Evolutionary conservation across 2,888 invertebrate genomes (phyloP), one percentile per base, ranked within the genome.

Genomic region (Stratiomys singularior): DNA sequence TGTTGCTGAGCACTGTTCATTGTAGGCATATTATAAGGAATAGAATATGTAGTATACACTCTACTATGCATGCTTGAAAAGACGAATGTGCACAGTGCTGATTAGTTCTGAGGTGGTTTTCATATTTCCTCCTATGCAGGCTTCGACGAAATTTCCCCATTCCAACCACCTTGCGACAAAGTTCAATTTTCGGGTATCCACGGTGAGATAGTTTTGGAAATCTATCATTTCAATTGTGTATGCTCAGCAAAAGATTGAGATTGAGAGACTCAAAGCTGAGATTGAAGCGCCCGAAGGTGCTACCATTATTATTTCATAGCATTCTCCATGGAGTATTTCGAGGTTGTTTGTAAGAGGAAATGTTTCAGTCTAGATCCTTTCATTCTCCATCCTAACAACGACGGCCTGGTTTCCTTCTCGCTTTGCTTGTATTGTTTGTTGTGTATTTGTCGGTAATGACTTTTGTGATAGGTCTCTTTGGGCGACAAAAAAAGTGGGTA

Each of bases 271-370:
- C 58, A 60, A 60, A 60, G 25, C 25, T 60, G 58, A 60, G 56
- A 60, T 60, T 60, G 58, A 60, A 60, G 23, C 58, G 58, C 58
- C 58, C 25, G 58, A 7, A 60, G 58, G 58, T 60, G 23, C 58
- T 60, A 60, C 23, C 58, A 60, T 60, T 23, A 60, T 60, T 60
- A 60, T 60, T 60, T 60, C 58, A 21, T 60, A 21, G 52, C 52
- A 52, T 52, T 52, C 58, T 60, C 25, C 23, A 21, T 18, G 23
- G 58, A 60, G 58, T 18, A 60, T 60, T 60, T 25, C 7, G 52
- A 4, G 4, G 58, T 25, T 60, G 23, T 60, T 60, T 60, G 58
- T 60, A 11, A 21, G 21, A 60, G 58, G 58, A 60, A 60, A 60
- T 60, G 58, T 60, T 60, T 23, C 58, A 23, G 3, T 60, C 23